A percentile compares a stretch with the other conserved stretches of the same genome.
Evolutionary conservation across 2,797 vertebrate genomes (phyloP).

Genomic region (Hirundo rustica): DNA sequence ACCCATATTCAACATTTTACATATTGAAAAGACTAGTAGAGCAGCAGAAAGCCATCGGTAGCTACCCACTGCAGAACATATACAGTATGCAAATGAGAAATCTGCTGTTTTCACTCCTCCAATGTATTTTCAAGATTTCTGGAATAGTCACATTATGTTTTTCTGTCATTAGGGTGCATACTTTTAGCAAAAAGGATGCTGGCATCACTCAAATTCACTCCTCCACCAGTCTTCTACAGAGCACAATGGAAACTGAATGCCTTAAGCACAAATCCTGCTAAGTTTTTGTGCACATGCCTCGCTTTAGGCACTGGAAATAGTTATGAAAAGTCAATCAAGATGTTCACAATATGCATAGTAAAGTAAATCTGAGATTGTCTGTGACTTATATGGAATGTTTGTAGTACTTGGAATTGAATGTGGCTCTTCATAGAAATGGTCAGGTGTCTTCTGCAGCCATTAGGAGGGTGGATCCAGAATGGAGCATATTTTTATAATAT

Average conservation of each 20-base stretch:
- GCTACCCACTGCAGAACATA: not conserved
- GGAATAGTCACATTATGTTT: not conserved
- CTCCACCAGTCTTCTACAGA: not conserved
- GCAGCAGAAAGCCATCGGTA: slow-evolving; percentile 23
- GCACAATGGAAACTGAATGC: not conserved
- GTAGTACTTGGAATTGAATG: not conserved
- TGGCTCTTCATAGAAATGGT: not conserved
- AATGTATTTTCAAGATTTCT: not conserved
- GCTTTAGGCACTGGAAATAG: not conserved
- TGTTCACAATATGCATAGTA: not conserved
- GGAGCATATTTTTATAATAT: not conserved
- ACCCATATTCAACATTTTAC: not conserved
- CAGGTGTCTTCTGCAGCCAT: not conserved
- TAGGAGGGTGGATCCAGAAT: not conserved
- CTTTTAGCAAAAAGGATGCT: not conserved
- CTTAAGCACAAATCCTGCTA: not conserved
- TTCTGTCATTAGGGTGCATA: not conserved
- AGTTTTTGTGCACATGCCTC: not conserved
- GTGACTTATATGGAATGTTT: not conserved
- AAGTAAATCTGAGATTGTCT: not conserved
- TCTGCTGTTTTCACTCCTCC: not conserved
- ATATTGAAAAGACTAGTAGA: slow-evolving; percentile 19
- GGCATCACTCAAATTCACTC: not conserved
- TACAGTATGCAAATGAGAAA: not conserved
- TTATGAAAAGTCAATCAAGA: not conserved